Percentiles rank a stretch among this genome's conserved stretches.
phyloP scores from a whole-genome alignment of 2,797 vertebrate species.

The Sebastiscus albofasciatus region DNA sequence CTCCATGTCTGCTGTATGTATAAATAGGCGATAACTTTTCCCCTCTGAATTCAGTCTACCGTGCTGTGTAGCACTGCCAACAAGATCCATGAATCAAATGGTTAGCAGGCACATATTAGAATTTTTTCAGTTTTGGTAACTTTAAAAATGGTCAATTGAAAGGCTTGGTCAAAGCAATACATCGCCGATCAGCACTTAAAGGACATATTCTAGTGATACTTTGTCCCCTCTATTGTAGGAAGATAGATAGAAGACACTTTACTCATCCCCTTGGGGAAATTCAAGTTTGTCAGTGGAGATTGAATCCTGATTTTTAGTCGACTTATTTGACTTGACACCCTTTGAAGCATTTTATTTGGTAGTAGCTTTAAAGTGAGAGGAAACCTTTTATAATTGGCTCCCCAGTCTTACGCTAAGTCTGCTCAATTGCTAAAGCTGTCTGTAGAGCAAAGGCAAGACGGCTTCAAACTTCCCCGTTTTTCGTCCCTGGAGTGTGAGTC shows the following conservation, averaged over 20 bases:
- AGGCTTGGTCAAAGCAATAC: neutral
- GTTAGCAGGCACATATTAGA: neutral
- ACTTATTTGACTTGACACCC: neutral
- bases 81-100: neutral
- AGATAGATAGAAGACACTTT: too few relatives aligned
- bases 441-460: slow-evolving; percentile 6
- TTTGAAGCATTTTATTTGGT: slow-evolving; percentile 1
- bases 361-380: neutral
- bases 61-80: neutral
- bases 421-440: neutral
- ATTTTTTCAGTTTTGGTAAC: neutral
- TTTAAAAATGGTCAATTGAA: neutral
- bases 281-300: neutral
- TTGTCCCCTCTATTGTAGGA: neutral
- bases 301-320: neutral
- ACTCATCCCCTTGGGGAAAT: too few relatives aligned
- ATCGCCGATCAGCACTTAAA: neutral
- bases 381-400: slow-evolving; percentile 16
- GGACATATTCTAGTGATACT: neutral
- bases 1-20: neutral
- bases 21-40: neutral
- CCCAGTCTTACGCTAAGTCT: neutral
- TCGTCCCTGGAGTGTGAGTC: neutral
- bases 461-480: slow-evolving; percentile 7
- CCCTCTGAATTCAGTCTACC: neutral